Evolutionary conservation across 2,888 invertebrate genomes (phyloP), one percentile per base, ranked within the genome.

Genomic region (Iselma pallidipennis): DNA sequence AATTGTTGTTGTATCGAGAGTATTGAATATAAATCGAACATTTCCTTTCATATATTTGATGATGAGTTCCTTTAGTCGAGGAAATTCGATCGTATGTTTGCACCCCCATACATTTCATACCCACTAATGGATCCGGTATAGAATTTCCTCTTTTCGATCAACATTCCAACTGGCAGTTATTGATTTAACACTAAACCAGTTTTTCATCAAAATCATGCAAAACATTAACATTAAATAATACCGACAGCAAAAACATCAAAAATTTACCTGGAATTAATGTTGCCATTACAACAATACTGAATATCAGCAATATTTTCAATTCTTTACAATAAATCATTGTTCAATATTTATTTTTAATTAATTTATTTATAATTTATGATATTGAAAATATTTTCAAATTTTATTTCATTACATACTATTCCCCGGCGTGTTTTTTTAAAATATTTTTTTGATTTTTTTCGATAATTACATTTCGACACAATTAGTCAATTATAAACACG

Each of bases 81-180:
- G 51, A 51, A 51, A 28, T n/a, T n/a, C 31, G 52, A 31, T 31
- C 52, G 52, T 52, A 23, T 29, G 21, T 52, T 31, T 33, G 33
- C 31, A 31, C 52, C 29, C 31, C 12, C 42, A 37, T 16, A 52
- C 25, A 50, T 29, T 50, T 19, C 52, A 52, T 52, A 52, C 29
- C 52, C 31, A 31, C 29, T 52, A 52, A 52, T 52, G 52, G 52
- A 52, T 31, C 52, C 29, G 31, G 52, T 52, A 33, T 52, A 33
- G 52, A 52, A 52, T 52, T 52, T 52, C 52, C 52, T 31, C 21
- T 45, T 45, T 52, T 52, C 33, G 52, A 52, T 52, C 52, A 33
- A 29, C 29, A 45, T 45, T 31, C 31, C 23, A 29, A 33, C 31
- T 52, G 52, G 52, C 52, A 52, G 52, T 52, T 52, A 52, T 52